phyloP scores from a whole-genome alignment of 2,797 vertebrate genomes.

The Brotula barbata region DNA sequence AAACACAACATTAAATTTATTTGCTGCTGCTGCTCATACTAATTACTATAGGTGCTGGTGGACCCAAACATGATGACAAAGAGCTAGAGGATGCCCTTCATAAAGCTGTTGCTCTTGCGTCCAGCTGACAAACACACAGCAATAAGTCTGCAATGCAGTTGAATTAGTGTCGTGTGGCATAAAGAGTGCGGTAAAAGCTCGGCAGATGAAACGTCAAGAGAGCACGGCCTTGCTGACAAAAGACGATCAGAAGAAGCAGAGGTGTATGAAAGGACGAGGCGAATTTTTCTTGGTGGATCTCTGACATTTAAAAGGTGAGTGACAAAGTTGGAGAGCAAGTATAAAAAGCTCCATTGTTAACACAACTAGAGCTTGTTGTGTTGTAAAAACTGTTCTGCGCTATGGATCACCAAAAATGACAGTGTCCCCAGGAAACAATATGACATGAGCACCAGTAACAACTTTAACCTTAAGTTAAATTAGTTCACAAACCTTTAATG shows the following conservation, averaged over 20 bases:
- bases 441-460: neutral
- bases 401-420: neutral
- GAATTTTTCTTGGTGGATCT: conserved; percentile 18
- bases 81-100: neutral
- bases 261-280: conserved; percentile 10
- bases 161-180: conserved; percentile 26
- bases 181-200: conserved; percentile 20
- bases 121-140: conserved; percentile 3
- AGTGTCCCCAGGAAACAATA: neutral
- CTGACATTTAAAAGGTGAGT: conserved; percentile 46
- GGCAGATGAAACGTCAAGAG: conserved; percentile 19
- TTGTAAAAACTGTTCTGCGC: neutral
- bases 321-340: conserved; percentile 8
- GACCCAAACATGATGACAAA: neutral
- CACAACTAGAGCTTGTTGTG: neutral
- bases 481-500: too few relatives aligned
- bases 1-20: neutral
- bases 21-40: too few relatives aligned
- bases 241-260: conserved; percentile 6
- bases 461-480: neutral
- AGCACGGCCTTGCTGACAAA: conserved; percentile 6
- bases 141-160: conserved; percentile 8
- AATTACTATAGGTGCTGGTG: neutral
- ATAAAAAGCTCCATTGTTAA: conserved; percentile 15
- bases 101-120: neutral